These are phyloP conservation scores for Cantharis flavilabris DNA, from an alignment of 2,888 invertebrate species.

Conservation along the genomic window DNA sequence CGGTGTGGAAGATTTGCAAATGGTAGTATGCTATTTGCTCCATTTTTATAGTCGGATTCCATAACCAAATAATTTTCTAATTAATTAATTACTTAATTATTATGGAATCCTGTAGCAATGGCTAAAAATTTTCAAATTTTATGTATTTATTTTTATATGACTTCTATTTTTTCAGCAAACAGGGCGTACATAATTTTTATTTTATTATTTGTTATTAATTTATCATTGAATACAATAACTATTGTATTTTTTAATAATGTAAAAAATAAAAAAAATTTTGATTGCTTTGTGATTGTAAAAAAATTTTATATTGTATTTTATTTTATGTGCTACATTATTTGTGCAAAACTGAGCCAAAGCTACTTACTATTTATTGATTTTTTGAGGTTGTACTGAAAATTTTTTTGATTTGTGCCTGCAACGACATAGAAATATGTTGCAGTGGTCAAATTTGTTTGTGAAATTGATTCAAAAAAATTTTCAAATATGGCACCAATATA, in stretches of 20 bases:
- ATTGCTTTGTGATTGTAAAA: slow-evolving; percentile 15
- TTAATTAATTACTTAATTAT: background rate
- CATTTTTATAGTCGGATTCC: slow-evolving; percentile 39
- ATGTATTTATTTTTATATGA: slow-evolving; percentile 19
- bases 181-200: slow-evolving; percentile 21
- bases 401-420: slow-evolving; percentile 47
- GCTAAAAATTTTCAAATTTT: slow-evolving; percentile 16
- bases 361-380: slow-evolving; percentile 18
- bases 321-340: slow-evolving; percentile 19
- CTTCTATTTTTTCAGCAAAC: slow-evolving; percentile 30
- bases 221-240: slow-evolving; percentile 24
- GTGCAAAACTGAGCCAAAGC: slow-evolving; percentile 27
- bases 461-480: slow-evolving; percentile 48
- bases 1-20: slow-evolving; percentile 7
- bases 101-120: slow-evolving; percentile 29
- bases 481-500: slow-evolving; percentile 36
- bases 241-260: slow-evolving; percentile 21
- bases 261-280: slow-evolving; percentile 13
- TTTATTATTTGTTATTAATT: slow-evolving; percentile 17
- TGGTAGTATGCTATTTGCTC: slow-evolving; percentile 53
- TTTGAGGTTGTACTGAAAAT: slow-evolving; percentile 51
- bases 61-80: slow-evolving; percentile 12
- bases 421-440: background rate
- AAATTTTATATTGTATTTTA: slow-evolving; percentile 24
- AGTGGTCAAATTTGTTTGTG: background rate